These are phyloP conservation scores for Cynopterus brachyotis DNA, from an alignment of 2,113 vertebrate genomes.

Conservation along the genomic window DNA sequence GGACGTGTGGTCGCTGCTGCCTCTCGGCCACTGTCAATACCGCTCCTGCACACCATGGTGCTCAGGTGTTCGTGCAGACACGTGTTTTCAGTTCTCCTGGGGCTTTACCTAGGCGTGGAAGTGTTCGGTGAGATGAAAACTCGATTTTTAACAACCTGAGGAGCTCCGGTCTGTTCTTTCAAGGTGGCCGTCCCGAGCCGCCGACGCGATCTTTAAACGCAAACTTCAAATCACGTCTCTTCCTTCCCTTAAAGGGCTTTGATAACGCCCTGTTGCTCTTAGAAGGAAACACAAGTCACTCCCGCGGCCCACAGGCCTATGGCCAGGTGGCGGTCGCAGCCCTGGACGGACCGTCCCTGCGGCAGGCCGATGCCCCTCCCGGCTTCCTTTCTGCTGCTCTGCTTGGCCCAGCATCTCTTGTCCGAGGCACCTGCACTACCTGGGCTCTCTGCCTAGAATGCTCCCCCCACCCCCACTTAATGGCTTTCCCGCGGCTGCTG, in stretches of 20 bases:
- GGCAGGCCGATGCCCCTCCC: not conserved
- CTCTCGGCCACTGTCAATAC: too few relatives aligned
- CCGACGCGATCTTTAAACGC: not conserved
- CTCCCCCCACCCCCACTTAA: accelerated
- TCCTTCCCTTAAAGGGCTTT: not conserved
- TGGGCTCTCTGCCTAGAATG: not conserved
- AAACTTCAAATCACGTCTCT: not conserved
- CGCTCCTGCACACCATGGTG: accelerated
- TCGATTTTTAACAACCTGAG: not conserved
- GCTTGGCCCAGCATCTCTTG: too few relatives aligned
- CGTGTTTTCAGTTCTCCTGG: not conserved
- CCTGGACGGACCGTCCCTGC: not conserved
- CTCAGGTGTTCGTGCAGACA: accelerated
- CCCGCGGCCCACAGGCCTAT: not conserved
- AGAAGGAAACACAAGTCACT: not conserved
- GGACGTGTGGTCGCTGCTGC: not conserved
- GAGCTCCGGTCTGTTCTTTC: not conserved
- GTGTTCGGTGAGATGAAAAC: accelerated
- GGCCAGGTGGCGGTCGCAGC: too few relatives aligned
- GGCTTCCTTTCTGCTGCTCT: not conserved
- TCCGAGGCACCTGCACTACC: accelerated
- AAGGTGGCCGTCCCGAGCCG: not conserved
- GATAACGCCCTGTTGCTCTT: not conserved
- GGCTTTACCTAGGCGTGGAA: not conserved
- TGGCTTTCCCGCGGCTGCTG: not conserved